Evolutionary conservation across 2,888 invertebrate genomes (phyloP).

Genomic region (Agrochola lota): DNA sequence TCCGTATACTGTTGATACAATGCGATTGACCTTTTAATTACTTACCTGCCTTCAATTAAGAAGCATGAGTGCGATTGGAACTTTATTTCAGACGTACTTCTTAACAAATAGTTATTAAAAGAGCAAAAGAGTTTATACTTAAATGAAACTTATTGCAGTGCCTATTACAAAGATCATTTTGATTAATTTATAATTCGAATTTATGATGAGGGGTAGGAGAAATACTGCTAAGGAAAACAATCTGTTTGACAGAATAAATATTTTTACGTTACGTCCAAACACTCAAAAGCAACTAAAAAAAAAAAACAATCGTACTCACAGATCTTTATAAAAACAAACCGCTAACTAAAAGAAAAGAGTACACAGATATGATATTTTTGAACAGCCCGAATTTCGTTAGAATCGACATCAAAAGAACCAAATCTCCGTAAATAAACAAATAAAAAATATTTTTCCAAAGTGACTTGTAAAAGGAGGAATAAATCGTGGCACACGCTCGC

Average conservation of each 20-base stretch:
- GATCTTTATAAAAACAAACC: slow-evolving; percentile 68
- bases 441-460: slow-evolving; percentile 86
- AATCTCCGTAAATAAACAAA: slow-evolving; percentile 88
- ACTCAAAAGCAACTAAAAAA: slow-evolving; percentile 7
- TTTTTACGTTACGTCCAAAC: slow-evolving; percentile 6
- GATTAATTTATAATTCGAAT: too few species aligned
- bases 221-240: not conserved
- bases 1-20: slow-evolving; percentile 37
- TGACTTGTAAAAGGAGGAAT: slow-evolving; percentile 85
- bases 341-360: slow-evolving; percentile 73
- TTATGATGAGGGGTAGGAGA: not conserved
- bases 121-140: not conserved
- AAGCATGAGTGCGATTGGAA: not conserved
- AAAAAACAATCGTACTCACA: slow-evolving; percentile 37
- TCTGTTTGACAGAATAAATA: slow-evolving; percentile 12
- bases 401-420: slow-evolving; percentile 87
- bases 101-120: not conserved
- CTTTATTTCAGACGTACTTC: slow-evolving; percentile 19
- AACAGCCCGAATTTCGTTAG: slow-evolving; percentile 81
- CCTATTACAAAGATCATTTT: not conserved
- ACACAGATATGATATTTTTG: slow-evolving; percentile 78
- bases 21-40: slow-evolving; percentile 58
- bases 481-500: slow-evolving; percentile 85
- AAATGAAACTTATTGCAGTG: not conserved
- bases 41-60: slow-evolving; percentile 38